Percentiles rank a stretch among this genome's conserved stretches.
Evolutionary conservation across 2,888 invertebrate genomes (phyloP).

Genomic region (Hyposoter dolosus): DNA sequence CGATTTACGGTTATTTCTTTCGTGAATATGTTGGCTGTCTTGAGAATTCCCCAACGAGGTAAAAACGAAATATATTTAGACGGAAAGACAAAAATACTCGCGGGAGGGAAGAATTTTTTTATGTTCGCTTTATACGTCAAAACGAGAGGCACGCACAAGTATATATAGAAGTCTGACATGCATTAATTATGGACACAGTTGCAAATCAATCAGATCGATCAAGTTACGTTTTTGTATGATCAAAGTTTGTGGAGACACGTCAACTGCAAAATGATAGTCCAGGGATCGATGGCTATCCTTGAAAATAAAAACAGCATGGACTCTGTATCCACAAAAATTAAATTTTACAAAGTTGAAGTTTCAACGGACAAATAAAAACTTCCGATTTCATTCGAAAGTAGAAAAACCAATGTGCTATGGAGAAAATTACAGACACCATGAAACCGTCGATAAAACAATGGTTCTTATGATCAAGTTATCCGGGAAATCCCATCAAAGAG

Average conservation of each 20-base stretch:
- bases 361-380: no score
- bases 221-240: background rate
- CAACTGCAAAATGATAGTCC: background rate
- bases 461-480: constrained; percentile 18
- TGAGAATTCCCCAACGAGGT: background rate
- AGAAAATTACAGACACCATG: background rate
- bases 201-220: constrained; percentile 2
- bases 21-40: background rate
- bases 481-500: background rate
- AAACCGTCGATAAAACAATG: background rate
- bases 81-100: background rate
- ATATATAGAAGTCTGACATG: background rate
- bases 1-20: background rate
- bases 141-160: background rate
- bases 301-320: background rate
- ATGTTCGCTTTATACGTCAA: background rate
- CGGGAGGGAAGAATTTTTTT: background rate
- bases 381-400: background rate
- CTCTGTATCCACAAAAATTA: background rate
- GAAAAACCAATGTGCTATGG: background rate
- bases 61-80: background rate
- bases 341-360: background rate
- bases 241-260: background rate
- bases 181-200: background rate
- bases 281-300: background rate